Evolutionary conservation across 2,113 vertebrate genomes (phyloP).

Genomic region (Loxodonta africana): DNA sequence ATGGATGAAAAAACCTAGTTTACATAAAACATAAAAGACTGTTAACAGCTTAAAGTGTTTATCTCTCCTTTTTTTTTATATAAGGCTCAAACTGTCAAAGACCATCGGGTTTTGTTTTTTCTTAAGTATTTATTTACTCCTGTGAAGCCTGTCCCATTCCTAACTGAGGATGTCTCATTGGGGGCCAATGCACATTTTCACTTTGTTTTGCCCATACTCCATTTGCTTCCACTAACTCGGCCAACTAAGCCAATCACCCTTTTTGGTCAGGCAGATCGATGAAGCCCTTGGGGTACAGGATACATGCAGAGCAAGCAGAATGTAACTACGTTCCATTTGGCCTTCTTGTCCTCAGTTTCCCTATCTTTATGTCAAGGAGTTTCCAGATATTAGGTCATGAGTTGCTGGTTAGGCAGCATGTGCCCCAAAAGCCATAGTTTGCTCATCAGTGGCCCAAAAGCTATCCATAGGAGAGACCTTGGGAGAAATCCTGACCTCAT

Average conservation of each 20-base stretch:
- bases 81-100: not conserved
- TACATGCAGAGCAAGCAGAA: not conserved
- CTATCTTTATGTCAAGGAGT: not conserved
- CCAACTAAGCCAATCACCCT: not conserved
- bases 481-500: not conserved
- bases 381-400: constrained; percentile 11
- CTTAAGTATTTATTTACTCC: not conserved
- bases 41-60: not conserved
- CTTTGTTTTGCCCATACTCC: not conserved
- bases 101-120: not conserved
- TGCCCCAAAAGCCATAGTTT: not conserved
- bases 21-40: constrained; percentile 36
- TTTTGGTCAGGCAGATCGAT: not conserved
- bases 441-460: not conserved
- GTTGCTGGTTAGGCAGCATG: not conserved
- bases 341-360: too few species aligned
- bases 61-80: not conserved
- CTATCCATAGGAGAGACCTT: not conserved
- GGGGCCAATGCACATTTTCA: not conserved
- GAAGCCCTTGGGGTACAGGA: not conserved
- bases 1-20: not conserved
- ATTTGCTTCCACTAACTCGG: not conserved
- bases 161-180: not conserved
- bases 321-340: not conserved
- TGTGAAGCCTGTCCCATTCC: not conserved